Percentiles rank a stretch among this genome's conserved stretches.
Evolutionary conservation across 2,113 vertebrate genomes (phyloP).

Genomic region (Platycercus adscitus): DNA sequence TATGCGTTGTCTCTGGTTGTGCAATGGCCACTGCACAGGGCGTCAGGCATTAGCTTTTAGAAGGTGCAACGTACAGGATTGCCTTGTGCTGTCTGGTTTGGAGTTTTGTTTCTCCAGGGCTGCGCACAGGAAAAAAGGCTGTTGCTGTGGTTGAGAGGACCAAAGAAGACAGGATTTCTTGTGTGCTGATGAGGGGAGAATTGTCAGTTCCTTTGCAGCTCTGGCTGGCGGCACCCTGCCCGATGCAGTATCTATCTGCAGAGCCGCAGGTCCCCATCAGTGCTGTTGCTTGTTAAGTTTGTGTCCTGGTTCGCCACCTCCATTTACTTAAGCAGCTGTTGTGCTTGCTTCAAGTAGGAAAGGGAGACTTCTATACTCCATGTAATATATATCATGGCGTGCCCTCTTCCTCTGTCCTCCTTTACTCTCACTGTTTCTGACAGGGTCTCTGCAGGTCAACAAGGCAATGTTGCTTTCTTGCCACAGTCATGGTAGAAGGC

Average conservation of each 20-base stretch:
- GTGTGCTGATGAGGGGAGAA: not conserved
- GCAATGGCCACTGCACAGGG: fast-evolving
- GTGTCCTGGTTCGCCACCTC: not conserved
- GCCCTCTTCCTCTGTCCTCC: not conserved
- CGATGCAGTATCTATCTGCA: not conserved
- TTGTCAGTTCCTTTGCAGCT: not conserved
- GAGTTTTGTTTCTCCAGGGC: not conserved
- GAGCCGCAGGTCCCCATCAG: not conserved
- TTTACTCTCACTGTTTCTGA: not conserved
- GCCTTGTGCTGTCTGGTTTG: not conserved
- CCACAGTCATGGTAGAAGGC: not conserved
- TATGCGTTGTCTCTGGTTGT: not conserved
- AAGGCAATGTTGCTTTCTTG: not conserved
- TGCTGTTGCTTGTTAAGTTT: not conserved
- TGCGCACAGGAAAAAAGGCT: not conserved
- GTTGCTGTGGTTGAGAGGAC: not conserved
- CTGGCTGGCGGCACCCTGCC: not conserved
- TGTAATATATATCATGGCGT: fast-evolving
- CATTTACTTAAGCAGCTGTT: not conserved
- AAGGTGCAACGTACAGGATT: not conserved
- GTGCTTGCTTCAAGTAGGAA: not conserved
- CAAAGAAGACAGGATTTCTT: not conserved
- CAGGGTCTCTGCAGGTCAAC: not conserved
- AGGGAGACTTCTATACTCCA: not conserved
- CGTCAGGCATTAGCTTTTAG: not conserved